A percentile compares a stretch with the other conserved stretches of the same genome.
These are phyloP conservation scores for Melanocharis versteri DNA, from an alignment of 2,113 vertebrate genomes.

Conservation along the genomic window DNA sequence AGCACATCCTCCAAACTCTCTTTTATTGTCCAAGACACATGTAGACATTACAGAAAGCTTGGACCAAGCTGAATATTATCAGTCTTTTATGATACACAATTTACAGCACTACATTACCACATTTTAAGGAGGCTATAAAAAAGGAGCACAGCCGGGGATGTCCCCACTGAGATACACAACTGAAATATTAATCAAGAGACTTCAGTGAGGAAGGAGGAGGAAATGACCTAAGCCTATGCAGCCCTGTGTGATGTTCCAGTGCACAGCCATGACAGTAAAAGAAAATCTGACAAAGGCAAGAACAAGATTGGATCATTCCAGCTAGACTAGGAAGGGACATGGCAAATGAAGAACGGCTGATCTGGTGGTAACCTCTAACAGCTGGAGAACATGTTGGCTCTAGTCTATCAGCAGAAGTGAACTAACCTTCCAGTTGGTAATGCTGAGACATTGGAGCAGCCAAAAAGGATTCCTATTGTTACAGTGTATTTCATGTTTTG, in stretches of 20 bases:
- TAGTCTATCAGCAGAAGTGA: not conserved
- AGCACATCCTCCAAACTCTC: not conserved
- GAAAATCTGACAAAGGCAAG: not conserved
- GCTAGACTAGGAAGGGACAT: not conserved
- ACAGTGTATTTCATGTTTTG: not conserved
- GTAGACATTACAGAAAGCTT: not conserved
- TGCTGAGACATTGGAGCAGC: not conserved
- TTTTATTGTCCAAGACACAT: not conserved
- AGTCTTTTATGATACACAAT: not conserved
- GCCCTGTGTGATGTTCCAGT: not conserved
- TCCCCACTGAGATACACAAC: not conserved
- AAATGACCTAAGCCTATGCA: not conserved
- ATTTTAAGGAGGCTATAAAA: not conserved
- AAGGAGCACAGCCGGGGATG: not conserved
- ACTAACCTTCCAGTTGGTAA: not conserved
- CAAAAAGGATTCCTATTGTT: not conserved
- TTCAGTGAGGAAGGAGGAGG: not conserved
- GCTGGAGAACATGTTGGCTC: not conserved
- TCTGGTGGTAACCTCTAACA: not conserved
- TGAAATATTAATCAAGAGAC: not conserved
- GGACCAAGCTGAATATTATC: not conserved
- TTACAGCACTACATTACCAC: not conserved
- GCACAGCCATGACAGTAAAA: not conserved
- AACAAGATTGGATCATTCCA: not conserved
- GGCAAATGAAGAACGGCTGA: accelerated